Conservation (phyloP, 2,797 vertebrate species). For the Columba guinea region DNA sequence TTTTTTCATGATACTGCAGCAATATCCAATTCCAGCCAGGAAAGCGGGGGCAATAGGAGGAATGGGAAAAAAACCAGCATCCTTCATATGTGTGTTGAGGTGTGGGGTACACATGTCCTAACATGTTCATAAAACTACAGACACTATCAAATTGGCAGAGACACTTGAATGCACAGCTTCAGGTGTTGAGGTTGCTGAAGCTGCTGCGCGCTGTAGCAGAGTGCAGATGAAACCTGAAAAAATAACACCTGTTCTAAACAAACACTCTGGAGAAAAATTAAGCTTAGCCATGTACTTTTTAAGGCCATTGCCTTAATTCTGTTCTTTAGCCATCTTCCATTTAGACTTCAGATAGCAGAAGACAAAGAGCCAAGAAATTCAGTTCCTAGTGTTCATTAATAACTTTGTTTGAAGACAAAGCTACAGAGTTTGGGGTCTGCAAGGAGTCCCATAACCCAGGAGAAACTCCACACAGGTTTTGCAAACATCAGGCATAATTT, state of each 20-base stretch:
- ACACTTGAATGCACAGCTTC: not conserved
- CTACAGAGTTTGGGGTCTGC: not conserved
- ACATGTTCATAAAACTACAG: not conserved
- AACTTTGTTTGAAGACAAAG: not conserved
- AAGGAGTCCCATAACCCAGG: not conserved
- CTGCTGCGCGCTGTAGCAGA: not conserved
- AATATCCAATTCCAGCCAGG: not conserved
- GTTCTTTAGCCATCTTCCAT: not conserved
- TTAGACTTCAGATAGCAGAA: not conserved
- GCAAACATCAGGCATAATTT: not conserved
- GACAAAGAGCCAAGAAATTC: not conserved
- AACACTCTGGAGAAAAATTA: not conserved
- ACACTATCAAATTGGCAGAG: not conserved
- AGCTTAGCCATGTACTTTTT: not conserved
- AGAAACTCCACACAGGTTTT: not conserved
- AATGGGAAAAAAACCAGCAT: not conserved
- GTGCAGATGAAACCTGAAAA: not conserved
- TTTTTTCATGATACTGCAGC: not conserved
- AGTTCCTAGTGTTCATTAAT: not conserved
- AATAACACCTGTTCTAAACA: not conserved
- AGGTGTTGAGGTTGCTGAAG: not conserved
- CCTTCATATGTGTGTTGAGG: not conserved
- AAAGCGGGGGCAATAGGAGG: not conserved
- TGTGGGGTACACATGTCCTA: not conserved
- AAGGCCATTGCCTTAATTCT: not conserved